Base-by-base conservation (phyloP, 2,888 invertebrate genomes). In the Agrilus biguttatus region DNA sequence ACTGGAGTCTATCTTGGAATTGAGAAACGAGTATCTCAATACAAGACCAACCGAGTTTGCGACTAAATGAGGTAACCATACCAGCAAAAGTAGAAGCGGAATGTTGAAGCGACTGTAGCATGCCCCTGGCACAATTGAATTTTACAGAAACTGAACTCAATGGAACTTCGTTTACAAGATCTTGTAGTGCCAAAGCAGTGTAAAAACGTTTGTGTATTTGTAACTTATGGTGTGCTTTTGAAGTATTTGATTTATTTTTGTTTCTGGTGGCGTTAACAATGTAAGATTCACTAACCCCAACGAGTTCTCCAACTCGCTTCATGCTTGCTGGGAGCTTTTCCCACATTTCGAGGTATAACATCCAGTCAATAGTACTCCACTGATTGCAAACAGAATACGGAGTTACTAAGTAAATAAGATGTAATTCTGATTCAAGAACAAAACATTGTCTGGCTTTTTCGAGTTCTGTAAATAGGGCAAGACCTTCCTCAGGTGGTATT, bases 1-100 rank as follows among this genome's bases (percentile, higher is more conserved):
- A 96, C 56, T 89, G 88, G 36, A 98, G 72, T 13, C 97, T 80
- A 55, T 86, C 83, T 69, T 96, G 92, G 65, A 98, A 96, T 66
- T 95, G 90, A 0, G 84, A 79, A 36, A 98, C 75, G 35, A 98
- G 71, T 49, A 91, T 70, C 62, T 93, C 87, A 57, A 98, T 73
- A 60, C 84, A 88, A 50, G 77, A 77, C 96, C 97, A 98, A 19
- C 93, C 90, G 10, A 98, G 69, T 42, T 91, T 83, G 48, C 77
- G 78, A 64, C 95, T 92, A 68, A 98, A 97, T n/a, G 88, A 80
- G 3, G 93, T 91, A 1, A 97, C 88, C 86, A 96, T 96, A 43
- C 93, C 95, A 43, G 96, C 93, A 74, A 95, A 96, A 33, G 92
- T 91, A 33, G 96, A 83, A 2, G 96, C 85, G 44, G 87, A 83